Base-by-base conservation (phyloP, 2,797 vertebrate genomes). In the Neosilurus hyrtlii region DNA sequence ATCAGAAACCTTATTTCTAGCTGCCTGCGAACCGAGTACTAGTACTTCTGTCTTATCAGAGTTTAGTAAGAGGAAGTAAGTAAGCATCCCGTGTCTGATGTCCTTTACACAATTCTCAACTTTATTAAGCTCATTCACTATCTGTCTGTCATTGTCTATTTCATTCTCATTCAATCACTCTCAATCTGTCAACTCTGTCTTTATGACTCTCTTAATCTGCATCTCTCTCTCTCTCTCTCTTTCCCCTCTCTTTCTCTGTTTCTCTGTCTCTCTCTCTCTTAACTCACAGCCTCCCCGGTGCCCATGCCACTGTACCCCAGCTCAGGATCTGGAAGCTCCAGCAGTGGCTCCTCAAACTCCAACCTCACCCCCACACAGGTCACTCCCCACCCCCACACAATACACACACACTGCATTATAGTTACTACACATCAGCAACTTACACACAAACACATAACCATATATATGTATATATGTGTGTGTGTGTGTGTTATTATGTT, bases 341-440 rank as follows among this genome's bases (percentile, higher is more conserved):
- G 95, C 77, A 95, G 96, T 91, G 95, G 95, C 90, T 98, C 96
- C 67, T 96, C 96, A 76, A 95, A 95, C 11, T 97, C 96, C 30
- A 96, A 97, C 80, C 91, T 95, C 85, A 96, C 96, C 63, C 97
- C 96, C 15, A 96, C 96, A 67, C 96, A 95, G 43, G 97, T 99
- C 91, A 89, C 95, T 20, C 11, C 9, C 2, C 26, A 37, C 24
- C 3, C 35, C 16, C 22, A 61, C 52, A n/a, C 4, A 0, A 56
- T n/a, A 30, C 9, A 35, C 54, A 37, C 52, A 30, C 26, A 35
- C 52, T 30, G 30, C 30, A 30, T 30, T 30, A 30, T 2, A 30
- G 30, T 30, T 30, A 30, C 30, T 30, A 30, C 30, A 30, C 30
- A 30, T 30, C 30, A 30, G 30, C 30, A 30, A 30, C 30, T 30